A percentile compares a stretch with the other conserved stretches of the same genome.
Evolutionary conservation across 2,797 vertebrate genomes (phyloP).

Genomic region (Paramormyrops hopkinsi): DNA sequence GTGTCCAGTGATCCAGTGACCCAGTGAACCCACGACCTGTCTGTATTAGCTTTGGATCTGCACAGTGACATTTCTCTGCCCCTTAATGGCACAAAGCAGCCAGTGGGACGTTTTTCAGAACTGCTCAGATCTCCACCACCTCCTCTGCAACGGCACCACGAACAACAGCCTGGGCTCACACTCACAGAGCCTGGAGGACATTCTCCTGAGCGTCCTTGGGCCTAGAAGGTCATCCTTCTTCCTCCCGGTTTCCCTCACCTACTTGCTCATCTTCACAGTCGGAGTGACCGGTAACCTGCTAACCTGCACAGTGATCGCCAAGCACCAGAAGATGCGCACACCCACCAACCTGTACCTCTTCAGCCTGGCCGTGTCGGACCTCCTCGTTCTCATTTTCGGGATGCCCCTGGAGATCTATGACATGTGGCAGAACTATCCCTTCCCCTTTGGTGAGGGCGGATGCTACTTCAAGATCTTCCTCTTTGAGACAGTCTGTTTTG

Average conservation of each 20-base stretch:
- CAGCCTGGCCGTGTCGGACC: conserved; percentile 64
- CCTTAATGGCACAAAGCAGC: conserved; percentile 39
- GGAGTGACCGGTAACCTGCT: conserved; percentile 65
- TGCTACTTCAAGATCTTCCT: conserved; percentile 72
- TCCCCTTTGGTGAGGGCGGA: conserved; percentile 62
- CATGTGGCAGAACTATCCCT: conserved; percentile 73
- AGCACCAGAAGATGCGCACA: conserved; percentile 67
- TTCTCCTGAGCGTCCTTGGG: conserved; percentile 59
- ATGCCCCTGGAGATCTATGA: conserved; percentile 73
- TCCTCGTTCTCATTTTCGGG: conserved; percentile 64
- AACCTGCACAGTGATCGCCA: conserved; percentile 64
- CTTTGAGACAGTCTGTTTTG: conserved; percentile 70
- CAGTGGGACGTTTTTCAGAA: conserved; percentile 41
- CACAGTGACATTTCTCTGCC: not conserved
- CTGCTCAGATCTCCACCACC: conserved; percentile 30
- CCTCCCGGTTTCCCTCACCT: conserved; percentile 55
- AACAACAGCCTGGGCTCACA: conserved; percentile 41
- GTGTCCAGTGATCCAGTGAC: not conserved
- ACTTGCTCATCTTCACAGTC: conserved; percentile 62
- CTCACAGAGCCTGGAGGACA: conserved; percentile 44
- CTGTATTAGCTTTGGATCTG: not conserved
- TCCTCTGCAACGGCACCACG: conserved; percentile 43
- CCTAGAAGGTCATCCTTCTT: conserved; percentile 64
- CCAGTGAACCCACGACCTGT: too few relatives aligned
- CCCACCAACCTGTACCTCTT: conserved; percentile 69